Evolutionary conservation across 2,797 vertebrate genomes (phyloP).

Genomic region (Lithobates pipiens): DNA sequence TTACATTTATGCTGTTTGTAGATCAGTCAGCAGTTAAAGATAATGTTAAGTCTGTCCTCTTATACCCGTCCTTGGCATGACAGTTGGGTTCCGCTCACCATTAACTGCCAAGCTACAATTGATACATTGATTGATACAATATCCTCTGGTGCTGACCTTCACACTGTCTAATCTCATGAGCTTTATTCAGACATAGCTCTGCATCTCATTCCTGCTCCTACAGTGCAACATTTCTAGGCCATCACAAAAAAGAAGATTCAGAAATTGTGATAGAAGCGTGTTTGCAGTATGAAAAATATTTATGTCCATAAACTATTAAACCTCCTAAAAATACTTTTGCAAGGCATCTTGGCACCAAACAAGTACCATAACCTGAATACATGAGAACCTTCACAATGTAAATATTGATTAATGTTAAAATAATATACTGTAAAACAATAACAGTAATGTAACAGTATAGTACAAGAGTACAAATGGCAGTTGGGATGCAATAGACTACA

Average conservation of each 20-base stretch:
- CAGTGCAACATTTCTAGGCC: neutral
- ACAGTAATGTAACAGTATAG: too few relatives aligned
- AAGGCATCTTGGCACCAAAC: too few relatives aligned
- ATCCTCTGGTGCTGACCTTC: conserved; percentile 54
- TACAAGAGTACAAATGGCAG: too few relatives aligned
- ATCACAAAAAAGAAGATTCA: neutral
- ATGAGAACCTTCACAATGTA: too few relatives aligned
- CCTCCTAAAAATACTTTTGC: too few relatives aligned
- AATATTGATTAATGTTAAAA: too few relatives aligned
- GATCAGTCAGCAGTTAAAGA: neutral
- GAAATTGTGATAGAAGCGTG: neutral
- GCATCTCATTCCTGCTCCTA: neutral
- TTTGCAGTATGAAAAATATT: neutral
- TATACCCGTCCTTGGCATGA: neutral
- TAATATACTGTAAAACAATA: too few relatives aligned
- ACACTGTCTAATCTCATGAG: conserved; percentile 49
- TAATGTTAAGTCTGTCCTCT: neutral
- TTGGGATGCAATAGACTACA: too few relatives aligned
- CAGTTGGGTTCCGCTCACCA: neutral
- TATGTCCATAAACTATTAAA: neutral
- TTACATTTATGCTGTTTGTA: neutral
- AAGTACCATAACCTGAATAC: too few relatives aligned
- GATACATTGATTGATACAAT: conserved; percentile 36
- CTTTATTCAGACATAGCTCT: conserved; percentile 11
- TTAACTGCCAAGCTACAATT: conserved; percentile 5